Evolutionary conservation across 2,113 vertebrate genomes (phyloP).

Genomic region (Elachura formosa): DNA sequence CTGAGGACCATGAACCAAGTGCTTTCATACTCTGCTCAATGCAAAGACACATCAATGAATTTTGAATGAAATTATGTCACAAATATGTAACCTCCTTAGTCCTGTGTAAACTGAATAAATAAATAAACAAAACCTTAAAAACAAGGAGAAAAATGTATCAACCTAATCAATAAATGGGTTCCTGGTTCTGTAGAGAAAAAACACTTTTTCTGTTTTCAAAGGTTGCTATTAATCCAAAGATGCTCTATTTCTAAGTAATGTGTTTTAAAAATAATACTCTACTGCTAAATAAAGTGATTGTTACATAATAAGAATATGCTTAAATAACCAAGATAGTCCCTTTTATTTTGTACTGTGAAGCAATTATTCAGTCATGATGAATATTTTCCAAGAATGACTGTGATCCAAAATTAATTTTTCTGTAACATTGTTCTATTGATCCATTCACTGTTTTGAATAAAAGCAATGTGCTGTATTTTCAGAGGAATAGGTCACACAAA

Average conservation of each 20-base stretch:
- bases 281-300: neutral
- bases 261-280: neutral
- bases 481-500: neutral
- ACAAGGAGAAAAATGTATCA: neutral
- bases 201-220: neutral
- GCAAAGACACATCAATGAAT: neutral
- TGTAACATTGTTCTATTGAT: neutral
- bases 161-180: neutral
- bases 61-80: neutral
- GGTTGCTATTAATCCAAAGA: neutral
- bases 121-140: neutral
- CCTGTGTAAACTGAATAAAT: neutral
- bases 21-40: neutral
- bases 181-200: neutral
- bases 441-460: neutral
- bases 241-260: neutral
- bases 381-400: neutral
- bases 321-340: neutral
- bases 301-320: neutral
- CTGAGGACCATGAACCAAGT: neutral
- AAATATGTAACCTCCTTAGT: neutral
- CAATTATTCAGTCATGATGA: neutral
- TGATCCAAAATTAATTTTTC: neutral
- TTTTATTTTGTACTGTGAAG: neutral
- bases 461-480: neutral